phyloP scores from a whole-genome alignment of 2,797 vertebrate species.

The Falco concolor region DNA sequence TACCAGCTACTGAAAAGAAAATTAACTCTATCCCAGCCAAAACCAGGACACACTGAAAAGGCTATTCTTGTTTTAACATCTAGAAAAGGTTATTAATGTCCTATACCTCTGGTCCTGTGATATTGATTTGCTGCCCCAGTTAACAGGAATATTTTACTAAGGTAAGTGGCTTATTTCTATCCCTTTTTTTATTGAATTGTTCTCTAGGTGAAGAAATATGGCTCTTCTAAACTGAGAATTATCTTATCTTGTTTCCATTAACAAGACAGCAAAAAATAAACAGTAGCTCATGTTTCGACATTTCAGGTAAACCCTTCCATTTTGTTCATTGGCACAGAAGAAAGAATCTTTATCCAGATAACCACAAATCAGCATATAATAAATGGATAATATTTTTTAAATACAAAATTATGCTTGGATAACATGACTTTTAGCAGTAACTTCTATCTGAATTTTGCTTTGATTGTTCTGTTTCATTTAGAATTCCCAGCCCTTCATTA shows the following conservation, averaged over 20 bases:
- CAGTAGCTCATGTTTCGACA: neutral
- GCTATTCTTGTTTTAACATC: neutral
- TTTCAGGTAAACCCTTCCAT: neutral
- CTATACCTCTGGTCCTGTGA: neutral
- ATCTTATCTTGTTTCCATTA: neutral
- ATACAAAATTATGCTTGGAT: neutral
- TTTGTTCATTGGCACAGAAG: neutral
- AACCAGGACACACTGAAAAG: neutral
- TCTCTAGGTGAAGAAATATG: neutral
- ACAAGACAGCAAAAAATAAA: neutral
- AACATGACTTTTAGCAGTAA: neutral
- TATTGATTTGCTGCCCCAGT: slow-evolving; percentile 50
- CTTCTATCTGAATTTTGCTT: slow-evolving; percentile 20
- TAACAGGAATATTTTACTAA: slow-evolving; percentile 43
- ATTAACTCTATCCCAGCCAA: too few species aligned
- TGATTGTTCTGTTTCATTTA: slow-evolving; percentile 44
- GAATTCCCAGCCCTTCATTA: slow-evolving; percentile 43
- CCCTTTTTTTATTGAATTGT: slow-evolving; percentile 23
- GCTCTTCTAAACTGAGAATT: neutral
- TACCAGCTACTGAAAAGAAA: too few species aligned
- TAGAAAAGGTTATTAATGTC: slow-evolving; percentile 33
- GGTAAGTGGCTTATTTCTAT: slow-evolving; percentile 29
- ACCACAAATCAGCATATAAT: neutral
- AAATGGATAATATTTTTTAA: neutral
- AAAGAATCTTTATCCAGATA: neutral